These are phyloP conservation scores for Psammodynastes pulverulentus DNA, from an alignment of 2,113 vertebrate genomes.

Conservation along the genomic window DNA sequence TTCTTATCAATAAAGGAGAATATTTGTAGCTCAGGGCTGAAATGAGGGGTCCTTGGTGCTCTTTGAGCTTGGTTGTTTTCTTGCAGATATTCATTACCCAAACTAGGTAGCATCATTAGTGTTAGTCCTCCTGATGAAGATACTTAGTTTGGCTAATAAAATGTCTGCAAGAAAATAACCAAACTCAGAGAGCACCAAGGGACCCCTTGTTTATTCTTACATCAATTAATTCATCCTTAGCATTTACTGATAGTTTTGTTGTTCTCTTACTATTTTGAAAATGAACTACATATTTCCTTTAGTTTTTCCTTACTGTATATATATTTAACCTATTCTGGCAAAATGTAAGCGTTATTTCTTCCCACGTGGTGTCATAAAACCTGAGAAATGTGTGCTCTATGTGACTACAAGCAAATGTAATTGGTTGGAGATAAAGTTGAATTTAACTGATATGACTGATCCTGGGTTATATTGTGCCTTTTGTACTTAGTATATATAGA, in stretches of 20 bases:
- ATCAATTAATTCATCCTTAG: neutral
- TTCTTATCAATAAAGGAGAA: neutral
- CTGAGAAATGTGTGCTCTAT: fast-evolving
- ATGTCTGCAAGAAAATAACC: neutral
- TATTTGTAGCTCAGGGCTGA: neutral
- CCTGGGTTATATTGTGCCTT: neutral
- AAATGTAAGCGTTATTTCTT: neutral
- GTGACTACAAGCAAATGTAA: slow-evolving; percentile 2
- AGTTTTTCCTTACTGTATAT: neutral
- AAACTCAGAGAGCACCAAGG: neutral
- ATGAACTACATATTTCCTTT: neutral
- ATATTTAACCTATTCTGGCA: neutral
- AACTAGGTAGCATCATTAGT: too few relatives aligned
- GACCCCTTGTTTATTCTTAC: neutral
- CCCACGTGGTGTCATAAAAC: neutral
- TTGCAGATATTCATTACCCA: neutral
- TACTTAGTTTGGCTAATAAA: too few relatives aligned
- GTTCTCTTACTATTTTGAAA: neutral
- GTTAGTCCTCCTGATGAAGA: too few relatives aligned
- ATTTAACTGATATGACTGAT: slow-evolving; percentile 19
- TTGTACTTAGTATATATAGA: fast-evolving
- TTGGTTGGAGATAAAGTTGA: neutral
- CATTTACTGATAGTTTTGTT: neutral
- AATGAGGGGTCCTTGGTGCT: neutral
- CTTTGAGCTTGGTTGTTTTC: neutral